phyloP scores from a whole-genome alignment of 2,888 invertebrate species.

The Philopedon plagiatum region DNA sequence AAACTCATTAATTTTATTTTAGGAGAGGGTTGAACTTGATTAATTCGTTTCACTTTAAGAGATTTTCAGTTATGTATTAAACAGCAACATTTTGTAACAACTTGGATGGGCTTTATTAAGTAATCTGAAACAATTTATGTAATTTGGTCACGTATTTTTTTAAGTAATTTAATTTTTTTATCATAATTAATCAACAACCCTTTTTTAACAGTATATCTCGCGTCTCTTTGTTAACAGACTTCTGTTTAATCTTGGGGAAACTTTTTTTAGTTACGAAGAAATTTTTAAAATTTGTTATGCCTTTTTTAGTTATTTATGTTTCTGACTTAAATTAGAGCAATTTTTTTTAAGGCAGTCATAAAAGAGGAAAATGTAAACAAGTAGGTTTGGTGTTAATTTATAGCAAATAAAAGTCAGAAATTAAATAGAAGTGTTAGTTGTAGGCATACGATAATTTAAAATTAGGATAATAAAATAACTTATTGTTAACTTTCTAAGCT shows the following conservation, averaged over 20 bases:
- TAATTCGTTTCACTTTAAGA: conserved; percentile 29
- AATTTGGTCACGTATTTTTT: conserved; percentile 7
- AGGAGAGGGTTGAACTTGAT: conserved; percentile 34
- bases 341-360: not conserved
- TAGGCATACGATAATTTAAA: no score
- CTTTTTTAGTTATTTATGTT: no score
- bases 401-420: no score
- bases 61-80: conserved; percentile 35
- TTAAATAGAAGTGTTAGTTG: no score
- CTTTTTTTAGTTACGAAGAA: not conserved
- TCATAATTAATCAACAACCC: not conserved
- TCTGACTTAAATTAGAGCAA: no score
- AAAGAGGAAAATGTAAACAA: not conserved
- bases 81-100: conserved; percentile 12
- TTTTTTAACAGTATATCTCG: not conserved
- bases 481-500: no score
- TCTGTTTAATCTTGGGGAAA: not conserved
- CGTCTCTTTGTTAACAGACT: not conserved
- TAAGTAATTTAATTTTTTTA: not conserved
- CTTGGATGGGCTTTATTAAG: conserved; percentile 25
- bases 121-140: conserved; percentile 20
- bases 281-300: not conserved
- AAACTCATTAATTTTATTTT: conserved; percentile 39
- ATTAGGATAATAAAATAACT: no score
- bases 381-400: no score